Base-by-base conservation (phyloP, 2,888 invertebrate species). In the Portevinia maculata region DNA sequence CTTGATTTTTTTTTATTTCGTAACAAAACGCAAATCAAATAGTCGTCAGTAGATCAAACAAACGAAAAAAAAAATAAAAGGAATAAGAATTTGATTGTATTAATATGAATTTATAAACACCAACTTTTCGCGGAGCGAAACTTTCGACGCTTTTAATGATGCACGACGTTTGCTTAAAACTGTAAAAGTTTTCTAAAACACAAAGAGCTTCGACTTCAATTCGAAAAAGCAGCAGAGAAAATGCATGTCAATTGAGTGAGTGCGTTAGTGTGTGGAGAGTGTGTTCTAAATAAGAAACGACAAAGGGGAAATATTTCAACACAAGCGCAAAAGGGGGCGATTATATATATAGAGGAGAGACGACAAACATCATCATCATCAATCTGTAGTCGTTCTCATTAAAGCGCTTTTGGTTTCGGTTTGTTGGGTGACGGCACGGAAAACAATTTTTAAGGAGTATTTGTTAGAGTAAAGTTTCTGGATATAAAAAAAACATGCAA, bases 81-180 rank as follows among this genome's bases (percentile, higher is more conserved):
- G 53, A 83, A 65, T 32, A 59, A 48, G 65, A 65, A 74, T 75
- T 79, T 69, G 48, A 70, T 78, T 81, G 73, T 59, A 79, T 76
- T 76, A 84, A 73, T 62, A 73, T 55, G 67, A 24, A 62, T 84
- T 74, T 81, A 84, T 78, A 84, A 76, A 85, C 69, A 84, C 65
- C 70, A 84, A 85, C 79, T 84, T 84, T 85, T 84, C 81, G 84
- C 85, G 85, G 85, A 85, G 85, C 84, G 71, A 78, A 85, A 85
- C 85, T 86, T 85, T 84, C 79, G 84, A 87, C 86, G 86, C 86
- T 86, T 87, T 87, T 85, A 87, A 86, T 86, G 86, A 86, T 86
- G 86, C 87, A 86, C 87, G 87, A 86, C 87, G 86, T 85, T 85
- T 81, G 86, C 85, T 84, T 84, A 37, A 76, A 86, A 86, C 86